Conservation (phyloP, 2,113 vertebrate species). For the Petroica traversi region DNA sequence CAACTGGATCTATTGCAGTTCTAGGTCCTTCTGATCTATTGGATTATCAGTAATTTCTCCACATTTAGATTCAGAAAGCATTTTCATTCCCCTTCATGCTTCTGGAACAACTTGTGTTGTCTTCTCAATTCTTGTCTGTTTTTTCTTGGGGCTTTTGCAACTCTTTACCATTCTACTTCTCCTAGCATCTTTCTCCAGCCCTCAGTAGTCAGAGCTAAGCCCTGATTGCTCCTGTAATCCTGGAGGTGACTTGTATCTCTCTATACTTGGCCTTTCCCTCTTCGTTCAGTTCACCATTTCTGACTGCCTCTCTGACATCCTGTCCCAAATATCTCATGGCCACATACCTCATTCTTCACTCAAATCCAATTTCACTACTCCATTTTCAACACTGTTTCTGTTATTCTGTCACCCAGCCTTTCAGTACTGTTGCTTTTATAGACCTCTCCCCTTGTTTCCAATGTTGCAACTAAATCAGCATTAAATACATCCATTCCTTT, state of each 20-base stretch:
- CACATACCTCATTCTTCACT: neutral
- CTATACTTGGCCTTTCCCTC: neutral
- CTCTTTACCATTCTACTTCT: neutral
- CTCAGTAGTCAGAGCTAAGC: neutral
- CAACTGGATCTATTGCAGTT: neutral
- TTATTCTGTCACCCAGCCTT: neutral
- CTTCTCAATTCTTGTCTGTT: neutral
- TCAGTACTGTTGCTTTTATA: neutral
- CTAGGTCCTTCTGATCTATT: neutral
- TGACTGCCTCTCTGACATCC: neutral
- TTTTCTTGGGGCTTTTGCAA: neutral
- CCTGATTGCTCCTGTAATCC: neutral
- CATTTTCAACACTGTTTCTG: neutral
- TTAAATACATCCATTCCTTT: neutral
- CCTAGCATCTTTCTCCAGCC: neutral
- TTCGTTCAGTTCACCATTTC: neutral
- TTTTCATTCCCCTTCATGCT: neutral
- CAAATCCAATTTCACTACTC: neutral
- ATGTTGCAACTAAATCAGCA: neutral
- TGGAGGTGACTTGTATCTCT: neutral
- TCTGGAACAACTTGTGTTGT: neutral
- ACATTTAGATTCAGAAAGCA: fast-evolving
- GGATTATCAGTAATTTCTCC: neutral
- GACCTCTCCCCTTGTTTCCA: neutral
- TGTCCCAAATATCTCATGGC: neutral